Evolutionary conservation across 2,113 vertebrate species (phyloP), one percentile per base, ranked within the genome.

Genomic region (Brienomyrus longianalis): DNA sequence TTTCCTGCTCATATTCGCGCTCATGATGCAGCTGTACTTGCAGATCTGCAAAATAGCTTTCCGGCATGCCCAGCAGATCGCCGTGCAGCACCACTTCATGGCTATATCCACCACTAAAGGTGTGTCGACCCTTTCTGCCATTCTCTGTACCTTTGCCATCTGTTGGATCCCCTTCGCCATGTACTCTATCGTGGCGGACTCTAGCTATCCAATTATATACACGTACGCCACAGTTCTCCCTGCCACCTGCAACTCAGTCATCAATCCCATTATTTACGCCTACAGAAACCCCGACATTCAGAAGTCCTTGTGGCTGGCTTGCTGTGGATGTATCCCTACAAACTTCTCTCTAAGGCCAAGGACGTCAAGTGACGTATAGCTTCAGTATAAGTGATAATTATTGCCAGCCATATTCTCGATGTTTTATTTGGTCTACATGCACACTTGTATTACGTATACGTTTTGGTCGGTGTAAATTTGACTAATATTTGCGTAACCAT

Each of bases 11-110:
- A 96, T 98, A 88, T 97, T 98, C 59, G 97, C 96, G 39, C 94
- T 98, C 66, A 97, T 98, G 96, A 96, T 97, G 96, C 98, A 98
- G 95, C 97, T 98, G 35, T 98, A 98, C 95, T 95, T 97, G 90
- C 98, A 98, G 91, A 98, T 98, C 94, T 98, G 97, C 95, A 96
- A 95, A 91, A 97, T 98, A 85, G 98, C 97, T 92, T 96, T 97
- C 91, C 96, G 97, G 87, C 98, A 98, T 84, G 98, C 98, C 0
- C 98, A 98, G 93, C 98, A 98, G 94, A 98, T 98, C 23, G 97
- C 98, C 4, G 97, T 97, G 92, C 98, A 98, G 95, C 97, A 97
- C 91, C 98, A 98, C 93, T 97, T 97, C 77, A 92, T 97, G 92
- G 97, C 97, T 93, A 96, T 96, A 80, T 97, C 97, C 94, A 97